Base-by-base conservation (phyloP, 2,797 vertebrate species). In the Pempheris klunzingeri region DNA sequence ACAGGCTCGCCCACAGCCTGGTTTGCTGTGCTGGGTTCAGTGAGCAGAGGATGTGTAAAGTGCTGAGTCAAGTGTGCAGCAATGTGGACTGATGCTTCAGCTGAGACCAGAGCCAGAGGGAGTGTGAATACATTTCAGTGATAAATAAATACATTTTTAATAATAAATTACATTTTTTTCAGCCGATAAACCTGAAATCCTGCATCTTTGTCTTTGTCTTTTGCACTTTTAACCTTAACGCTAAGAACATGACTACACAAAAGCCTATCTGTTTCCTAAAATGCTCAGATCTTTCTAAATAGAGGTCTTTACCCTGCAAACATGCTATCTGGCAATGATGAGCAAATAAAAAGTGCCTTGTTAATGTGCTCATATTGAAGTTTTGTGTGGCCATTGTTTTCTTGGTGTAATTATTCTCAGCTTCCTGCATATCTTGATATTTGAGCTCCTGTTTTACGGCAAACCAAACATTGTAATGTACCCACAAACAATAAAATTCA, bases 1-100 rank as follows among this genome's bases (percentile, higher is more conserved):
- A 47, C 87, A 78, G 26, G 46, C 59, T 78, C 62, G 41, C 67
- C 83, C 76, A 71, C 77, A 49, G 72, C 55, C 60, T 74, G 50
- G 62, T 54, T 63, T 18, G 39, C 68, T 24, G 2, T 8, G 17
- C 38, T 39, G 53, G 52, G 10, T 63, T 71, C 73, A 49, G 59
- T 7, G 53, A 66, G 65, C 79, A 28, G 15, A 64, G 26, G 47
- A 69, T 55, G 57, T 64, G 68, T 52, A 26, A 61, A 82, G 64
- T 49, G 81, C 34, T 0, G 12, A 59, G 54, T 73, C 50, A 64
- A 61, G 67, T 69, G 74, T 44, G 36, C 53, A 63, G 24, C 30
- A 55, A 24, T 34, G 47, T 13, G 22, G 52, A 30, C 17, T 8
- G 43, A 69, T 73, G 49, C 55, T 20, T 71, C 52, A 52, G 43